Evolutionary conservation across 2,113 vertebrate species (phyloP).

Genomic region (Eretmochelys imbricata): DNA sequence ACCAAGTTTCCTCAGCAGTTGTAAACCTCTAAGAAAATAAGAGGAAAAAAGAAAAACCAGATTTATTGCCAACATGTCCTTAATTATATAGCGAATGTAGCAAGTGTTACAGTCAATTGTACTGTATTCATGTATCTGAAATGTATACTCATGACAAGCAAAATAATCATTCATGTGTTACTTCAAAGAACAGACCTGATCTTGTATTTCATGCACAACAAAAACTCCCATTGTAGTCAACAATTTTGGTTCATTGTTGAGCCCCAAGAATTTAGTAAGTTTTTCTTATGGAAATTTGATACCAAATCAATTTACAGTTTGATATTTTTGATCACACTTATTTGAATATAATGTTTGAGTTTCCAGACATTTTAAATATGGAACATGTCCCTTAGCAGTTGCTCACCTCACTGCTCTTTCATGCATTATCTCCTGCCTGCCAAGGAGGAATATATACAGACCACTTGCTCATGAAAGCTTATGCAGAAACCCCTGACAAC

Average conservation of each 20-base stretch:
- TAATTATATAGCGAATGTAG: neutral
- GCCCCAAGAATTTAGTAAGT: neutral
- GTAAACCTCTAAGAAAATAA: neutral
- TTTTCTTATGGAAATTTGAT: neutral
- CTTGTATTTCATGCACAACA: neutral
- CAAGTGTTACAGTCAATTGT: neutral
- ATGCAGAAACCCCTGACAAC: neutral
- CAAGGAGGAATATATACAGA: neutral
- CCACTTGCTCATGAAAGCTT: neutral
- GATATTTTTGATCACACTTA: neutral
- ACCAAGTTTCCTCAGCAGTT: neutral
- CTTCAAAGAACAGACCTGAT: neutral
- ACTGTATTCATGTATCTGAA: neutral
- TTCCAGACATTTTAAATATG: neutral
- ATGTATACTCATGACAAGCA: neutral
- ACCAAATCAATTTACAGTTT: neutral
- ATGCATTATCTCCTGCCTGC: neutral
- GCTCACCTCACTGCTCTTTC: neutral
- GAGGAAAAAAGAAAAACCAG: neutral
- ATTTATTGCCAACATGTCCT: constrained; percentile 10
- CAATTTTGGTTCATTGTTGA: neutral
- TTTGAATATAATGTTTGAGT: neutral
- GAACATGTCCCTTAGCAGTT: neutral
- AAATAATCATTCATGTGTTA: neutral
- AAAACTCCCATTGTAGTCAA: neutral